Conservation (phyloP, 2,113 vertebrate species). For the Hypanus sabinus region DNA sequence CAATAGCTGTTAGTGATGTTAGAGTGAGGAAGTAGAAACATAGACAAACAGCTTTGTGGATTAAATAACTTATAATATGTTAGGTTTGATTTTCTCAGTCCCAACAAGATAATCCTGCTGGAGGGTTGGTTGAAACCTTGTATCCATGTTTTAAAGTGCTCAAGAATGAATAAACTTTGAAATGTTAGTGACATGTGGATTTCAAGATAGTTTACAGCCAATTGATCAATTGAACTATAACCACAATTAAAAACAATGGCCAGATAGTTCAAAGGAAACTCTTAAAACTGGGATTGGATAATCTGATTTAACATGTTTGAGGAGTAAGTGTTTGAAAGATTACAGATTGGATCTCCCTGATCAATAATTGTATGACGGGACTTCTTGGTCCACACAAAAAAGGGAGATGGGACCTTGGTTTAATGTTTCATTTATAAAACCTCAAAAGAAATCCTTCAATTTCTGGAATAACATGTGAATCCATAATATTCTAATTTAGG, state of each 20-base stretch:
- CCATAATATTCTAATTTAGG: background rate
- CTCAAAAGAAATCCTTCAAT: background rate
- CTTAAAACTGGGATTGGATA: background rate
- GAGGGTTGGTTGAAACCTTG: too few species aligned
- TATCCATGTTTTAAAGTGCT: background rate
- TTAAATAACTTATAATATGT: background rate
- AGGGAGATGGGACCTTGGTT: too few species aligned
- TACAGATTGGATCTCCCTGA: background rate
- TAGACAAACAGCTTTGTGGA: background rate
- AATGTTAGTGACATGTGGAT: background rate
- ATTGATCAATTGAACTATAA: background rate
- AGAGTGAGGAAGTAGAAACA: background rate
- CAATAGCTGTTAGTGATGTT: too few species aligned
- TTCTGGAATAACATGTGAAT: background rate
- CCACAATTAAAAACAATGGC: background rate
- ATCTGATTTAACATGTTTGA: background rate
- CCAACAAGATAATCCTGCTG: too few species aligned
- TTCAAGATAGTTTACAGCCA: background rate
- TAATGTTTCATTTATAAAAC: background rate
- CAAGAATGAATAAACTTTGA: background rate
- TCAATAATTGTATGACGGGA: background rate
- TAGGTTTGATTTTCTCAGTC: background rate
- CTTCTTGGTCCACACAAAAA: background rate
- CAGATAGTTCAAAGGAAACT: background rate
- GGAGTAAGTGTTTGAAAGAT: background rate